Evolutionary conservation across 2,888 invertebrate genomes (phyloP).

Genomic region (Salpingus planirostris): DNA sequence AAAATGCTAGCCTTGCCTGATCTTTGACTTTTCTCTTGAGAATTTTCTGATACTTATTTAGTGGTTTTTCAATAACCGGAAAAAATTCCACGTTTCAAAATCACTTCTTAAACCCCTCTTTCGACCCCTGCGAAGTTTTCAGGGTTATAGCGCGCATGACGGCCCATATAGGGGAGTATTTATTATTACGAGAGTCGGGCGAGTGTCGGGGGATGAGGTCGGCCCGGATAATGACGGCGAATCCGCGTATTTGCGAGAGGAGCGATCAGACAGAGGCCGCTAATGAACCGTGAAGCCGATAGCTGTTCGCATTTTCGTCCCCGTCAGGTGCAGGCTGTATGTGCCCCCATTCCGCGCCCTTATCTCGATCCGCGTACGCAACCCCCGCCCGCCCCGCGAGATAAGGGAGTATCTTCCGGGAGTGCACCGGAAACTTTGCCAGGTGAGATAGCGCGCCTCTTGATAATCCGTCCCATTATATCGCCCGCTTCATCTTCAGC

Average conservation of each 20-base stretch:
- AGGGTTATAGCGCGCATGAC: no score
- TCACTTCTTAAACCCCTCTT: no score
- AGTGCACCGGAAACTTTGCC: slow-evolving; percentile 17
- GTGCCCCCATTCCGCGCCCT: slow-evolving; percentile 19
- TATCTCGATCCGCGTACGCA: slow-evolving; percentile 14
- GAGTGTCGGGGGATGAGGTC: no score
- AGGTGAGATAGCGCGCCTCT: slow-evolving; percentile 17
- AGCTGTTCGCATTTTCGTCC: slow-evolving; percentile 25
- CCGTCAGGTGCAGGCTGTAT: slow-evolving; percentile 17
- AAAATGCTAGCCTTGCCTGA: no score
- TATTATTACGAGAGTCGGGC: no score
- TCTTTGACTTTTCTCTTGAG: no score
- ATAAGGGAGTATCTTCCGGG: slow-evolving; percentile 11
- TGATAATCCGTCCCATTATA: slow-evolving; percentile 16
- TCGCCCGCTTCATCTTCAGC: slow-evolving; percentile 4
- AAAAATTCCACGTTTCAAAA: no score
- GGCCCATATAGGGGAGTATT: no score
- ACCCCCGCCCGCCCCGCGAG: no score
- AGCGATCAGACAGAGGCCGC: slow-evolving; percentile 31
- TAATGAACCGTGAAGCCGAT: slow-evolving; percentile 39
- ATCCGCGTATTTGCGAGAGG: slow-evolving; percentile 28
- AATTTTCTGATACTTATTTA: no score
- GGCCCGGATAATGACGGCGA: slow-evolving; percentile 15
- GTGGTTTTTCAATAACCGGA: no score
- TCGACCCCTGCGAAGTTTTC: no score